Conservation (phyloP, 37 sponge, comb jelly and placozoan species). For the Eunapius fragilis region DNA sequence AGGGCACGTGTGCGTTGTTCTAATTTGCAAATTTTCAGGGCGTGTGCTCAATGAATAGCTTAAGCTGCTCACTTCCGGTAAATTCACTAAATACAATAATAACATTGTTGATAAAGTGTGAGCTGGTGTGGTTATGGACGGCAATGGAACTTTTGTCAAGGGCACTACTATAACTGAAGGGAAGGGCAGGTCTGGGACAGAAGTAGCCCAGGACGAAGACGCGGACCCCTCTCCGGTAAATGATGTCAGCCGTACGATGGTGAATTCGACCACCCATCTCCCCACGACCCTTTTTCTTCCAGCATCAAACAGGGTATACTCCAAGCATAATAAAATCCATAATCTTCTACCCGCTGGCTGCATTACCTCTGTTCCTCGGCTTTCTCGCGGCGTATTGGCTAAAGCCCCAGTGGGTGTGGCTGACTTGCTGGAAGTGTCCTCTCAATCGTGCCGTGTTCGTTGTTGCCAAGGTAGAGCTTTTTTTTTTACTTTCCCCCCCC, state of each 20-base stretch:
- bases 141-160: neutral
- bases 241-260: neutral
- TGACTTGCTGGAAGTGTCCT: conserved; percentile 21
- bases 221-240: conserved; percentile 10
- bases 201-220: neutral
- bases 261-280: no score
- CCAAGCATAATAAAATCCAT: conserved; percentile 19
- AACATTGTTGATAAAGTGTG: neutral
- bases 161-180: neutral
- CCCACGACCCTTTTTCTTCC: neutral
- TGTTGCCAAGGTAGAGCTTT: conserved; percentile 50
- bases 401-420: conserved; percentile 31
- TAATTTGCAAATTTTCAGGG: no score
- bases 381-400: conserved; percentile 68
- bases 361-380: conserved; percentile 45
- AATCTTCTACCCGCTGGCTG: conserved; percentile 44
- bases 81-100: no score
- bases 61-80: no score
- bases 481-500: neutral
- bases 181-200: neutral
- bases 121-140: neutral
- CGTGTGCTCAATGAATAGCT: no score
- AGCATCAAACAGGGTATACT: conserved; percentile 55
- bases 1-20: no score
- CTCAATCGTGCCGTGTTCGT: conserved; percentile 40